Conservation (phyloP, 2,113 vertebrate genomes). For the Barnardius zonarius region DNA sequence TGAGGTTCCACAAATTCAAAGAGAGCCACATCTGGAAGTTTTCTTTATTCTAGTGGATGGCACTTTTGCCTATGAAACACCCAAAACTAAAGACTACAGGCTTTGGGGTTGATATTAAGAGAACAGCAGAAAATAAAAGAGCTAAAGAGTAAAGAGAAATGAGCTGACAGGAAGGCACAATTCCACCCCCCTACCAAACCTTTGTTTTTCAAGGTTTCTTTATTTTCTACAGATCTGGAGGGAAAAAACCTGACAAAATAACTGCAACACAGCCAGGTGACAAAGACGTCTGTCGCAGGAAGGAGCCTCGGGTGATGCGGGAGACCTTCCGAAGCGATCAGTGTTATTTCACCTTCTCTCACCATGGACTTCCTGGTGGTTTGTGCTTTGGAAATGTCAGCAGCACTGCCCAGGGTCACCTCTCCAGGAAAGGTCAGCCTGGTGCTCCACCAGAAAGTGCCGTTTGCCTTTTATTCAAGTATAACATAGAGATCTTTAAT, state of each 20-base stretch:
- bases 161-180: not conserved
- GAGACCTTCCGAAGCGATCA: not conserved
- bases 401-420: not conserved
- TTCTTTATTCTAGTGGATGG: not conserved
- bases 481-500: not conserved
- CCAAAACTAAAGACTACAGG: not conserved
- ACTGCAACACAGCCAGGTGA: not conserved
- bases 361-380: not conserved
- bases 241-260: not conserved
- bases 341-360: not conserved
- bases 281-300: not conserved
- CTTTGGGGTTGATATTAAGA: not conserved
- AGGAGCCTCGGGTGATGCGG: not conserved
- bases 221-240: not conserved
- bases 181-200: not conserved
- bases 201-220: not conserved
- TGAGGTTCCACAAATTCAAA: not conserved
- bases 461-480: not conserved
- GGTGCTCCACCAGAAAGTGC: not conserved
- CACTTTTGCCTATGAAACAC: not conserved
- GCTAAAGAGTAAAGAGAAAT: not conserved
- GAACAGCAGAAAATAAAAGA: not conserved
- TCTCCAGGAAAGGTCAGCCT: constrained; percentile 15
- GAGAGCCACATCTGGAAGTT: not conserved
- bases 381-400: constrained; percentile 27